Evolutionary conservation across 2,888 invertebrate species (phyloP), one percentile per base, ranked within the genome.

Genomic region (Dione juno): DNA sequence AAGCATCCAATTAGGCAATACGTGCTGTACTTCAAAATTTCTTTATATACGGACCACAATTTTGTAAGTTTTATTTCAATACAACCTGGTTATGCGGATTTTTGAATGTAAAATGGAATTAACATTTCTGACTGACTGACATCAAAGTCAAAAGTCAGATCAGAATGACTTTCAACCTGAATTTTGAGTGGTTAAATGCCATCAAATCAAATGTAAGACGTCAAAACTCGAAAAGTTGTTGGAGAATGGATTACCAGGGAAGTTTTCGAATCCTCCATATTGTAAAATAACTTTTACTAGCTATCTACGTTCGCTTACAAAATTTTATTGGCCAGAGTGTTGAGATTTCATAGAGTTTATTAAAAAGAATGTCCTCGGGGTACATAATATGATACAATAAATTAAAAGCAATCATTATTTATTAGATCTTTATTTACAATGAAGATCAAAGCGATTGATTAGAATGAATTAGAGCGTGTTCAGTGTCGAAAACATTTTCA

Each of bases 401-500:
- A 28, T 28, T 28, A 28, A 28, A 28, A n/a, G n/a, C n/a, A n/a
- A n/a, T n/a, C n/a, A 64, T 21, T 50, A 16, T 63, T 48, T 48
- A 48, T 64, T 16, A 37, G 1, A 50, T 48, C 37, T 14, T 64
- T 50, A 40, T 40, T 64, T 52, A 50, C 19, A 40, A 14, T 37
- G n/a, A 10, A 66, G 28, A 63, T 63, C 65, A 63, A 71, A 68
- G 65, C 53, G 35, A 69, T 67, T 58, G 50, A 72, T 67, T 58
- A 69, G 50, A 69, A 61, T 40, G 43, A 66, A 64, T 72, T 57
- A 66, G 54, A 37, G n/a, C 43, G 19, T 45, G 53, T 59, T 50
- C 37, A 52, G 66, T 54, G 54, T 43, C 63, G 50, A 66, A 57
- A 69, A 72, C 69, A 66, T 72, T 72, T 69, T 69, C 69, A 69